Evolutionary conservation across 1,140 invertebrate species (phyloP).

Genomic region (Phymorhynchus buccinoides): DNA sequence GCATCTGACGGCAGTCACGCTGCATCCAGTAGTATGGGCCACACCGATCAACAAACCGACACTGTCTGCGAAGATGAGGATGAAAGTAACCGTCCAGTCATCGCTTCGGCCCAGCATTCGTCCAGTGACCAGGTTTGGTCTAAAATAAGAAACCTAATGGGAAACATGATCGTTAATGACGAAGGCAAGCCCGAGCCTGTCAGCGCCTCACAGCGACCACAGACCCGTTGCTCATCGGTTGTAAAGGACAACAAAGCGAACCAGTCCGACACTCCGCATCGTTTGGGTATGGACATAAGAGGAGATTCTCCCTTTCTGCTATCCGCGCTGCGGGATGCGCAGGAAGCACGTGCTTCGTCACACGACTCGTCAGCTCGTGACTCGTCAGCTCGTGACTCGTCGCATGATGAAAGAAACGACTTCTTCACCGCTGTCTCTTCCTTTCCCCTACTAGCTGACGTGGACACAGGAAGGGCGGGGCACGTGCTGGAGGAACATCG

Average conservation of each 20-base stretch:
- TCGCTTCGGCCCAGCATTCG: neutral
- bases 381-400: too few relatives aligned
- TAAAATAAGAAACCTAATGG: neutral
- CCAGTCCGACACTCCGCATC: neutral
- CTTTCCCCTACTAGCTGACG: slow-evolving; percentile 12
- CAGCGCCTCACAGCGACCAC: too few relatives aligned
- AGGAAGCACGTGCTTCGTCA: neutral
- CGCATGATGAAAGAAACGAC: too few relatives aligned
- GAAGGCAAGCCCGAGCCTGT: too few relatives aligned
- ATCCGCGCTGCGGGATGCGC: neutral
- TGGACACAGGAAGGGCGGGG: too few relatives aligned
- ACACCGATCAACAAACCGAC: too few relatives aligned
- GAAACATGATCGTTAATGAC: neutral
- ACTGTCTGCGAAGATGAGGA: too few relatives aligned
- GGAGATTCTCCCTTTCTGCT: slow-evolving; percentile 13
- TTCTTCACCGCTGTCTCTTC: neutral
- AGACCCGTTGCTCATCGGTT: too few relatives aligned
- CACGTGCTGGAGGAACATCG: neutral
- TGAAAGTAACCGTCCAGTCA: neutral
- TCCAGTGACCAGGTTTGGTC: neutral
- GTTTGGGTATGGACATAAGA: slow-evolving; percentile 31
- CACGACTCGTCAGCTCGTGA: too few relatives aligned
- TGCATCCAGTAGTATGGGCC: too few relatives aligned
- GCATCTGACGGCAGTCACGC: too few relatives aligned
- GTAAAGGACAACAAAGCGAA: neutral